These are phyloP conservation scores for Hesperia comma DNA, from an alignment of 2,888 invertebrate species.

Conservation along the genomic window DNA sequence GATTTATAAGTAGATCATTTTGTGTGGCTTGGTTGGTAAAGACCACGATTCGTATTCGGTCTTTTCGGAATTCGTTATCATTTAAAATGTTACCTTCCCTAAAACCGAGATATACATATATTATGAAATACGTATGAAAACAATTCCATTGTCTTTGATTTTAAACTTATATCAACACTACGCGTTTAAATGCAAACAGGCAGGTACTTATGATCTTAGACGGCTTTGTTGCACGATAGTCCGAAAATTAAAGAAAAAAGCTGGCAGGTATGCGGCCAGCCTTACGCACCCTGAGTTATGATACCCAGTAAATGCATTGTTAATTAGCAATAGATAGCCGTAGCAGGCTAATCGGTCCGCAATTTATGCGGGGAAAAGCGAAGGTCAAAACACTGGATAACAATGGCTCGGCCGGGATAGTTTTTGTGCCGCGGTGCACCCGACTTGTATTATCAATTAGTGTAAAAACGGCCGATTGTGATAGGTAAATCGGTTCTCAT, in stretches of 20 bases:
- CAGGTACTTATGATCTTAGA: no score
- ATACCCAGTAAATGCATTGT: conserved; percentile 33
- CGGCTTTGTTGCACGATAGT: no score
- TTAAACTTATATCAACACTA: no score
- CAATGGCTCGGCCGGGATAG: conserved; percentile 20
- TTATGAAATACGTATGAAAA: no score
- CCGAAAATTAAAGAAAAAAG: neutral
- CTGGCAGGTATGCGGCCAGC: conserved; percentile 7
- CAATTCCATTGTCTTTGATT: no score
- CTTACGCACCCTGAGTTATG: conserved; percentile 35
- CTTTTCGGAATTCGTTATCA: no score
- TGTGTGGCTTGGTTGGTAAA: no score
- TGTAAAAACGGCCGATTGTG: conserved; percentile 15
- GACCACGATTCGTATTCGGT: no score
- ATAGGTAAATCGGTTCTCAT: conserved; percentile 18
- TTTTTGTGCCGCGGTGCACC: conserved; percentile 18
- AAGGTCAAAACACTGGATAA: conserved; percentile 35
- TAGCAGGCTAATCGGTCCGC: conserved; percentile 31
- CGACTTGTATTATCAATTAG: conserved; percentile 20
- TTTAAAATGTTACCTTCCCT: no score
- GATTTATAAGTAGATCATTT: no score
- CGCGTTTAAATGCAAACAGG: no score
- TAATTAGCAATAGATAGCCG: conserved; percentile 37
- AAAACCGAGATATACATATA: no score
- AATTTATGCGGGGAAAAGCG: conserved; percentile 35